Evolutionary conservation across 2,888 invertebrate genomes (phyloP), one percentile per base, ranked within the genome.

Genomic region (Clepsis dumicolana): DNA sequence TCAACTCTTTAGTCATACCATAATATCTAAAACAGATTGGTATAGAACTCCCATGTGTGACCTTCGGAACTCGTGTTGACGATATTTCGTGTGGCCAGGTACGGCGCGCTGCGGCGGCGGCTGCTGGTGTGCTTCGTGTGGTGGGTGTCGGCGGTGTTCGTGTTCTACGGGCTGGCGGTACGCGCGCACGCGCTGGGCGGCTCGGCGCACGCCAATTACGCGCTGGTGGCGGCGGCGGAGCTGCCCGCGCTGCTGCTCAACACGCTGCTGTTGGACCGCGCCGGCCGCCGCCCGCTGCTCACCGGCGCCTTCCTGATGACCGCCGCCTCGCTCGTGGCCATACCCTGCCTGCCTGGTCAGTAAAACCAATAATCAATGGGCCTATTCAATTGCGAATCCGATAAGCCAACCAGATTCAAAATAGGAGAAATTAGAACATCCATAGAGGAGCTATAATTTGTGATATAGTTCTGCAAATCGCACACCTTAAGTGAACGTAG

Each of bases 81-180:
- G 35, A 12, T 1, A 14, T n/a, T n/a, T n/a, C n/a, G n/a, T n/a
- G 38, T 38, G 38, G 38, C n/a, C 79, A 91, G 91, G 67, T 91
- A 91, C 80, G 75, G 83, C 2, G 86, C 80, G 44, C 80, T 92
- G n/a, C 87, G 92, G 0, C 85, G 86, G 5, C 89, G 92, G 1
- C 79, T 92, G 73, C 74, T 76, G 73, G 90, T 91, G 61, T 92
- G 91, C 81, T 88, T 85, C 82, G 85, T 83, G 76, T 92, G 92
- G 92, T 92, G 92, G 92, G 74, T 85, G 73, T 87, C 87, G 8
- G 90, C 88, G 1, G 91, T 92, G 78, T 89, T 92, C 85, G 92
- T 92, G 82, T 91, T 90, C 84, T 92, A 91, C 85, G 92, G 91
- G 71, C 85, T 91, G 79, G 92, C 92, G 29, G 92, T 88, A 74